Evolutionary conservation across 2,113 vertebrate species (phyloP).

Genomic region (Pardalotus punctatus): DNA sequence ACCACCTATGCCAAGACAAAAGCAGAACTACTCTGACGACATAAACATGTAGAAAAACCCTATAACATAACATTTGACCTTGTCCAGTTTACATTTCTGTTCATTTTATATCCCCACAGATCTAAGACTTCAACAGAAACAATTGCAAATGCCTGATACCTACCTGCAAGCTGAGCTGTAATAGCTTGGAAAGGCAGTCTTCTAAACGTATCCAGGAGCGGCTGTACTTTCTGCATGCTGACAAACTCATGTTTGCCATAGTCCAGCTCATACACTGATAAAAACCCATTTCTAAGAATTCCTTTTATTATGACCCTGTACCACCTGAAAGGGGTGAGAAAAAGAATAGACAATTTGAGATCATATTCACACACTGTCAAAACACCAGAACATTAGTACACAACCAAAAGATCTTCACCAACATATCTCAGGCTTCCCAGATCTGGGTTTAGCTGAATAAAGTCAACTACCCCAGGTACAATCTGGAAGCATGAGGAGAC

Average conservation of each 20-base stretch:
- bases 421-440: not conserved
- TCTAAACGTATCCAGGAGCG: constrained; percentile 82
- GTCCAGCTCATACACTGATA: constrained; percentile 90
- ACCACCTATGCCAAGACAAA: not conserved
- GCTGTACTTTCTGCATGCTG: constrained; percentile 74
- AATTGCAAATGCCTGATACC: not conserved
- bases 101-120: not conserved
- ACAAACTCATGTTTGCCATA: constrained; percentile 90
- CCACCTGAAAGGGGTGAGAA: constrained; percentile 77
- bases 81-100: not conserved
- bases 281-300: constrained; percentile 82
- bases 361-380: not conserved
- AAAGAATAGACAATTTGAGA: not conserved
- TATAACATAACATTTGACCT: not conserved
- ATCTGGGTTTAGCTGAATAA: not conserved
- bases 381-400: not conserved
- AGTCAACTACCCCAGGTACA: not conserved
- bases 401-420: not conserved
- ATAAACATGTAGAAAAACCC: not conserved
- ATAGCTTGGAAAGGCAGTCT: constrained; percentile 91
- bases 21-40: not conserved
- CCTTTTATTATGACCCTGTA: constrained; percentile 89
- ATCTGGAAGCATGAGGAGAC: not conserved
- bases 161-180: constrained; percentile 90
- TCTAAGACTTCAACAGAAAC: not conserved